These are phyloP conservation scores for Neelides folsomi DNA, from an alignment of 2,888 invertebrate genomes.

Conservation along the genomic window DNA sequence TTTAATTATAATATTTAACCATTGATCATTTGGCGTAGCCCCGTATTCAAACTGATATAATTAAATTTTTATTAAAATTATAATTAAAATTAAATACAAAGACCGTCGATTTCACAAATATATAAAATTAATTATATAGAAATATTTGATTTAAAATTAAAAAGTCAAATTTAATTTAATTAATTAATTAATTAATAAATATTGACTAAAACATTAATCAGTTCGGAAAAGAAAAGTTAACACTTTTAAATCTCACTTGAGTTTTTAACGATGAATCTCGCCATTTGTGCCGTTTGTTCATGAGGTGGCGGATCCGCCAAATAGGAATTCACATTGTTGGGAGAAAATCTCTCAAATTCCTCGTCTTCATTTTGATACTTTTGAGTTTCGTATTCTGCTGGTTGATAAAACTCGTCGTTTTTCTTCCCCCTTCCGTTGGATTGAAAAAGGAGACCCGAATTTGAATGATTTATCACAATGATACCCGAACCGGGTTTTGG, in stretches of 20 bases:
- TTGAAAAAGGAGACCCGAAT: no score
- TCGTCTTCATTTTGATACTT: no score
- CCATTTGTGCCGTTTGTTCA: slow-evolving; percentile 51
- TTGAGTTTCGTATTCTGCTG: no score
- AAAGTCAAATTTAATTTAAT: no score
- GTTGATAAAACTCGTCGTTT: no score
- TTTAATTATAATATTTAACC: slow-evolving; percentile 4
- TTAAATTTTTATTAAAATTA: background rate
- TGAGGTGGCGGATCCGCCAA: slow-evolving; percentile 46
- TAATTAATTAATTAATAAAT: no score
- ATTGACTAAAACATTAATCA: background rate
- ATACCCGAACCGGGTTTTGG: no score
- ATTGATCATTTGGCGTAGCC: background rate
- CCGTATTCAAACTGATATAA: background rate
- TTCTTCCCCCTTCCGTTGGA: no score
- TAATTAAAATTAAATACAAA: background rate
- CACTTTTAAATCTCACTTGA: slow-evolving; percentile 43
- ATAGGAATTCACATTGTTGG: slow-evolving; percentile 5
- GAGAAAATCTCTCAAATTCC: background rate
- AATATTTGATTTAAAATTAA: no score
- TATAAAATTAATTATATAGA: no score
- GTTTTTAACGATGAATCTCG: slow-evolving; percentile 57
- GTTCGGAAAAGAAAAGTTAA: background rate
- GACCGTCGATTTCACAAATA: background rate
- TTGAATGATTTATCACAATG: no score